Evolutionary conservation across 2,888 invertebrate species (phyloP).

Genomic region (Amblyjoppa fuscipennis): DNA sequence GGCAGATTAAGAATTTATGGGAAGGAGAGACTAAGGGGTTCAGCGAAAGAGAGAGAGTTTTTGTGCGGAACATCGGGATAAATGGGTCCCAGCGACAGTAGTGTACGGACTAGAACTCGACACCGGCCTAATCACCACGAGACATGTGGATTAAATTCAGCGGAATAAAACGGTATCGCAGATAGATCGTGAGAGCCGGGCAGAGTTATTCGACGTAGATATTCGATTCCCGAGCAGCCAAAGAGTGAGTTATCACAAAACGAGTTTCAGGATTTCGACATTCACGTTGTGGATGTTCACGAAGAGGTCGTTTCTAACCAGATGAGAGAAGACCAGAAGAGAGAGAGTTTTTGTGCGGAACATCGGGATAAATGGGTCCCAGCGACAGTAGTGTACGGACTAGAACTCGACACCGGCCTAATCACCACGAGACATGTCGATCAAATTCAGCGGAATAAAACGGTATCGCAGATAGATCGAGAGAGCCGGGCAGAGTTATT

Average conservation of each 20-base stretch:
- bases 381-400: constrained; percentile 30
- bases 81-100: constrained; percentile 26
- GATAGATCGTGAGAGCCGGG: background rate
- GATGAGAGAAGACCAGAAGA: no score
- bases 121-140: background rate
- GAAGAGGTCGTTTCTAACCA: no score
- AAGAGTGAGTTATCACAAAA: no score
- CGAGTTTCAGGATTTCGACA: no score
- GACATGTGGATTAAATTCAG: constrained; percentile 38
- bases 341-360: constrained; percentile 28
- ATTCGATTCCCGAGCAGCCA: no score
- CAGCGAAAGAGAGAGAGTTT: constrained; percentile 3
- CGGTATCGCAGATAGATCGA: background rate
- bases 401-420: constrained; percentile 2
- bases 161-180: background rate
- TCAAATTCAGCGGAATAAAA: background rate
- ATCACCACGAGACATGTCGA: constrained; percentile 32
- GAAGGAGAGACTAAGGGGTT: no score
- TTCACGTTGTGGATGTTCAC: no score
- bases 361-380: constrained; percentile 12
- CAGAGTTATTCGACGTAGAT: no score
- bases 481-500: background rate
- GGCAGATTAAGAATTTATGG: no score
- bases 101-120: constrained; percentile 20
- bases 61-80: constrained; percentile 13